phyloP scores from a whole-genome alignment of 2,113 vertebrate genomes.

The Crocuta crocuta region DNA sequence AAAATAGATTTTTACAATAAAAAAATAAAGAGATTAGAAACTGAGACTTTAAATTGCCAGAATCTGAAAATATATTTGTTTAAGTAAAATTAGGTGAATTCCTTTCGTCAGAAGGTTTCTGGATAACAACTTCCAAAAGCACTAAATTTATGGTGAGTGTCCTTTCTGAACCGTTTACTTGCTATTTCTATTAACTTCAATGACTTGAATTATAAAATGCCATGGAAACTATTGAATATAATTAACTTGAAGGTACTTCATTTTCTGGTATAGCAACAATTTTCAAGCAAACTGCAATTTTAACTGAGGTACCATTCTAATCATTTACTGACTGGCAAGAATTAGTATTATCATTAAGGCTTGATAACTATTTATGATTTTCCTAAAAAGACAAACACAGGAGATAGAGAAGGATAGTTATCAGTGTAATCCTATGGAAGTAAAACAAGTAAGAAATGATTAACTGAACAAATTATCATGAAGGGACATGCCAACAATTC shows the following conservation, averaged over 20 bases:
- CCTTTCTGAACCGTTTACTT: slow-evolving; percentile 58
- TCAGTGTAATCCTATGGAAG: neutral
- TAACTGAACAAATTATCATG: neutral
- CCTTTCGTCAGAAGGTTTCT: slow-evolving; percentile 54
- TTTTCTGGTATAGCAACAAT: slow-evolving; percentile 70
- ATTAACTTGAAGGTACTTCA: slow-evolving; percentile 72
- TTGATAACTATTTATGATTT: slow-evolving; percentile 64
- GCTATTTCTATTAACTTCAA: slow-evolving; percentile 74
- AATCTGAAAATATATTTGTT: slow-evolving; percentile 40
- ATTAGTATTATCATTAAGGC: slow-evolving; percentile 61
- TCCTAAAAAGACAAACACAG: slow-evolving; percentile 18
- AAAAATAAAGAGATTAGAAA: slow-evolving; percentile 50
- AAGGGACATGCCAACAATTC: neutral
- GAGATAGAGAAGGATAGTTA: slow-evolving; percentile 25
- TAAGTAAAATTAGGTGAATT: slow-evolving; percentile 42
- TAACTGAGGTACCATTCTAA: slow-evolving; percentile 57
- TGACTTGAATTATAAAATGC: slow-evolving; percentile 77
- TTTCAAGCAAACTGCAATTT: slow-evolving; percentile 70
- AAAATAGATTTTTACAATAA: slow-evolving; percentile 71
- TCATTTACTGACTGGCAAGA: slow-evolving; percentile 65
- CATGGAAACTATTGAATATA: slow-evolving; percentile 69
- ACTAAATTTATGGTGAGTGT: slow-evolving; percentile 54
- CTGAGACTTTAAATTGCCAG: slow-evolving; percentile 60
- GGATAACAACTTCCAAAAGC: neutral
- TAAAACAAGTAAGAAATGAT: neutral